Conservation (phyloP, 2,888 invertebrate genomes). For the Tricholauxania praeusta region DNA sequence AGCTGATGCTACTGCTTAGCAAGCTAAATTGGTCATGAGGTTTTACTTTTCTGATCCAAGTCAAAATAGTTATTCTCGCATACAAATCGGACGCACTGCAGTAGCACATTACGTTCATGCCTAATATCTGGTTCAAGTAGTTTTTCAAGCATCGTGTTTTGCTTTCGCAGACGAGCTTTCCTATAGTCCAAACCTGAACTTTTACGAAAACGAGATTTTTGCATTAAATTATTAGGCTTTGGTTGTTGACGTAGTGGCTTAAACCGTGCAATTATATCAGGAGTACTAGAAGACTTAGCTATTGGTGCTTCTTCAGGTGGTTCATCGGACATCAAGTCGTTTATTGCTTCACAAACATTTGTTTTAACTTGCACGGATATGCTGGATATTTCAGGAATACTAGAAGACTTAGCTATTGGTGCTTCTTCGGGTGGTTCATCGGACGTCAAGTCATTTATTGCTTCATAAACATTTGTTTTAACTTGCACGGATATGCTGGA, state of each 20-base stretch:
- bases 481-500: neutral
- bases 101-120: constrained; percentile 86
- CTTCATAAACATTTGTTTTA: neutral
- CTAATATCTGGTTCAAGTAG: constrained; percentile 82
- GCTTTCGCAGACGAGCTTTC: constrained; percentile 53
- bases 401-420: constrained; percentile 46
- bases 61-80: constrained; percentile 82
- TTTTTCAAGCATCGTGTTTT: constrained; percentile 75
- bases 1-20: too few relatives aligned
- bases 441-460: constrained; percentile 38
- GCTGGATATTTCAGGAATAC: constrained; percentile 15
- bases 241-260: constrained; percentile 32
- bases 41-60: constrained; percentile 47
- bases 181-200: constrained; percentile 57
- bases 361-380: neutral
- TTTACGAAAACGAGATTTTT: neutral
- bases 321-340: constrained; percentile 50
- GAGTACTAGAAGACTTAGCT: constrained; percentile 19
- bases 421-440: constrained; percentile 57
- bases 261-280: constrained; percentile 41
- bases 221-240: neutral
- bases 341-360: neutral
- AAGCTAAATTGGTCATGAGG: too few relatives aligned
- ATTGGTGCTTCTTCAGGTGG: constrained; percentile 56
- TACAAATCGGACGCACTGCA: constrained; percentile 88